phyloP scores from a whole-genome alignment of 2,888 invertebrate species.

The Labia minor region DNA sequence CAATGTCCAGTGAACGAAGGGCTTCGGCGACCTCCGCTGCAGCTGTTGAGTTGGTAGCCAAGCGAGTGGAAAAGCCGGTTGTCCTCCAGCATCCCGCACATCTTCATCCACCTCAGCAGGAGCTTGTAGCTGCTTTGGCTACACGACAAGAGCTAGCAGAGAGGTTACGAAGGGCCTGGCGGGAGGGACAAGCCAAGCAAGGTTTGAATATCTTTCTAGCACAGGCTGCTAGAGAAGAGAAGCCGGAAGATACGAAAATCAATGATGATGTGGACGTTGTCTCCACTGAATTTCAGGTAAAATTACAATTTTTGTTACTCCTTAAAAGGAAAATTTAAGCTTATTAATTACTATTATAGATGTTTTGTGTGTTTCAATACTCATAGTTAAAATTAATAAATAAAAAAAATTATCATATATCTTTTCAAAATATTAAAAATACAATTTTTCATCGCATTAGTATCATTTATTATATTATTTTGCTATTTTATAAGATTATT shows the following conservation, averaged over 20 bases:
- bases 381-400: too few species aligned
- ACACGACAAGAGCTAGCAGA: constrained; percentile 41
- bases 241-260: neutral
- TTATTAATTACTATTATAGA: too few species aligned
- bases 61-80: neutral
- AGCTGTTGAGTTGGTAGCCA: neutral
- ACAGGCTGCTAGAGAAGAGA: constrained; percentile 36
- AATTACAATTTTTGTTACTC: too few species aligned
- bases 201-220: constrained; percentile 42
- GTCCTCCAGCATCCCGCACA: neutral
- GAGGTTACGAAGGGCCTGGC: constrained; percentile 41
- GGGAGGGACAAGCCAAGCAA: constrained; percentile 32
- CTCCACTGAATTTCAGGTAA: neutral
- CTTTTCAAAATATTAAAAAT: too few species aligned
- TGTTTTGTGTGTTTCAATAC: too few species aligned
- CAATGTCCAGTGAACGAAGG: neutral
- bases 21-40: neutral
- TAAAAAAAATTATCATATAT: too few species aligned
- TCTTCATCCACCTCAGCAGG: neutral
- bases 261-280: constrained; percentile 13
- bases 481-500: too few species aligned
- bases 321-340: too few species aligned
- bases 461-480: too few species aligned
- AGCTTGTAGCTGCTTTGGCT: neutral
- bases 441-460: too few species aligned